Conservation (phyloP, 23 tunicate species). For the Oikopleura dioica region DNA sequence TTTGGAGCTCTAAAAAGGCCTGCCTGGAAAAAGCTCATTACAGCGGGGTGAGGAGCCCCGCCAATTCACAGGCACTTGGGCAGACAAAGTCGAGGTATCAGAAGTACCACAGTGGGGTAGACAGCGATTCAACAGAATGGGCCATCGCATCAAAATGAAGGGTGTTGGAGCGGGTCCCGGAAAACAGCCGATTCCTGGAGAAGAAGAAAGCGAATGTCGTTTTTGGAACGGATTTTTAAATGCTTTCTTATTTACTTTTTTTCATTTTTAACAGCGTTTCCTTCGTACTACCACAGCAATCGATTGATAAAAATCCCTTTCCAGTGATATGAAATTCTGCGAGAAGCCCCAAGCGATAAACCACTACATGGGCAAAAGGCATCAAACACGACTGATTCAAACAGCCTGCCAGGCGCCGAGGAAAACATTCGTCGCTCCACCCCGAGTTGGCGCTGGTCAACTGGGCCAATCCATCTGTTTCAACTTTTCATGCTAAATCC, state of each 20-base stretch:
- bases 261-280: no score
- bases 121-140: not conserved
- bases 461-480: not conserved
- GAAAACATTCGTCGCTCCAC: no score
- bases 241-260: no score
- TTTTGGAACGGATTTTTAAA: no score
- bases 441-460: no score
- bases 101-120: not conserved
- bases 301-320: no score
- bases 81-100: not conserved
- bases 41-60: not conserved
- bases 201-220: not conserved
- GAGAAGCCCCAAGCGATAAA: not conserved
- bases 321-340: not conserved
- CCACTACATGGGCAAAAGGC: not conserved
- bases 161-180: not conserved
- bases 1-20: not conserved
- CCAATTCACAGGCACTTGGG: not conserved
- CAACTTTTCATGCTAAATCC: not conserved
- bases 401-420: not conserved
- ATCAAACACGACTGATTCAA: not conserved
- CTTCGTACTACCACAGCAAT: no score
- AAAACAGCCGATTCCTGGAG: not conserved
- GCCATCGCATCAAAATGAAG: not conserved
- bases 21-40: not conserved